Percentiles rank a stretch among this genome's conserved stretches.
Conservation (phyloP, 2,888 invertebrate species). For the Quadroppia sp. region DNA sequence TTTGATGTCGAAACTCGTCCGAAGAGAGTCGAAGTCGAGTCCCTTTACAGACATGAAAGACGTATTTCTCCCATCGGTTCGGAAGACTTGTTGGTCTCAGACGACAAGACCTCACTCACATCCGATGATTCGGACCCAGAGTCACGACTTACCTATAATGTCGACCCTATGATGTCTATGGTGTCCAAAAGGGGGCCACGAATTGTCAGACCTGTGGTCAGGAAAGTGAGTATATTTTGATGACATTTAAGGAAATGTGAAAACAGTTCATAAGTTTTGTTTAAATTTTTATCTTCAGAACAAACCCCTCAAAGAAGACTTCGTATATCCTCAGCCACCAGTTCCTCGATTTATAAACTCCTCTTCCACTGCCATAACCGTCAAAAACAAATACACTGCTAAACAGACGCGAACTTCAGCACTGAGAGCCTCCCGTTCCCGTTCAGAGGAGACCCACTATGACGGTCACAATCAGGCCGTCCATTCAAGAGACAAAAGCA, state of each 20-base stretch:
- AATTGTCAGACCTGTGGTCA: slow-evolving; percentile 57
- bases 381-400: slow-evolving; percentile 45
- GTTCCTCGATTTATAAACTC: slow-evolving; percentile 48
- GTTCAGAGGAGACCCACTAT: slow-evolving; percentile 49
- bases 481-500: no score
- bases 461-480: neutral
- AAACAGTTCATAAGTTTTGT: neutral
- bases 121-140: slow-evolving; percentile 42
- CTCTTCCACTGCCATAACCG: slow-evolving; percentile 25
- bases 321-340: slow-evolving; percentile 22
- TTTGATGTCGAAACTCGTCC: slow-evolving; percentile 48
- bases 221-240: no score
- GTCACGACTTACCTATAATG: slow-evolving; percentile 41
- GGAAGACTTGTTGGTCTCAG: slow-evolving; percentile 4
- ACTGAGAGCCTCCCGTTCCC: slow-evolving; percentile 49
- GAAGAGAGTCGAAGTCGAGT: neutral
- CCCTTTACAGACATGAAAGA: neutral
- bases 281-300: neutral
- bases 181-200: slow-evolving; percentile 52
- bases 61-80: slow-evolving; percentile 23
- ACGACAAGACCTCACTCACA: neutral
- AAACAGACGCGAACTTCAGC: slow-evolving; percentile 51
- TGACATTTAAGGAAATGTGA: no score
- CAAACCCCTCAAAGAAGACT: neutral
- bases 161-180: no score